Evolutionary conservation across 2,113 vertebrate species (phyloP), one percentile per base, ranked within the genome.

Genomic region (Delphinapterus leucas): DNA sequence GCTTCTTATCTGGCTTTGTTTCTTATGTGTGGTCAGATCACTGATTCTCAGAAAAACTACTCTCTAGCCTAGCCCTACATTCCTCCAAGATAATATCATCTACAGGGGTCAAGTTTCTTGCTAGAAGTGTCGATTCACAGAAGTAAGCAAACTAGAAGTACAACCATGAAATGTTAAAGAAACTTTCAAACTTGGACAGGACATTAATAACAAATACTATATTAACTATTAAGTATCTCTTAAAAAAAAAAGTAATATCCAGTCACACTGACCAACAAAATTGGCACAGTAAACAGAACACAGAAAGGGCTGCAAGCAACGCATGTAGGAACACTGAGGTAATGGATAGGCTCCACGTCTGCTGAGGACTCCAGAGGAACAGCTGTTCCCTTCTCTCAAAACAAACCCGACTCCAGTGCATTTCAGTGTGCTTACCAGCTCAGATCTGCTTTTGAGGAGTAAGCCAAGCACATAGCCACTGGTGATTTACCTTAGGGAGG

Each of bases 321-420:
- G 55, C 49, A 1, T 97, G 95, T 95, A 90, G 93, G 93, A 98
- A 91, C 83, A n/a, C 15, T 7, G 70, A 81, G 44, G 60, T 90
- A 67, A 90, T 7, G 31, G 93, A 94, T 28, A 96, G 81, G 36
- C 63, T 91, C n/a, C 2, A 5, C 26, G 89, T 95, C 90, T 70
- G 68, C 67, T 53, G 65, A 14, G 60, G 33, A 47, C 92, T 95
- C 49, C 67, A 49, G 93, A 97, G 90, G 76, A 93, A 90, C 98
- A 99, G 98, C 98, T 99, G 98, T 77, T 97, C 92, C 95, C 63
- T 82, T 98, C 98, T 97, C 97, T 99, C 98, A 98, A 21, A 97
- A 93, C 90, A 96, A 96, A 95, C 96, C 82, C 28, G 73, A 67
- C 55, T 85, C 92, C 60, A 31, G 8, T 1, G 90, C 84, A 44